Base-by-base conservation (phyloP, 2,888 invertebrate genomes). In the Anorthoa munda region DNA sequence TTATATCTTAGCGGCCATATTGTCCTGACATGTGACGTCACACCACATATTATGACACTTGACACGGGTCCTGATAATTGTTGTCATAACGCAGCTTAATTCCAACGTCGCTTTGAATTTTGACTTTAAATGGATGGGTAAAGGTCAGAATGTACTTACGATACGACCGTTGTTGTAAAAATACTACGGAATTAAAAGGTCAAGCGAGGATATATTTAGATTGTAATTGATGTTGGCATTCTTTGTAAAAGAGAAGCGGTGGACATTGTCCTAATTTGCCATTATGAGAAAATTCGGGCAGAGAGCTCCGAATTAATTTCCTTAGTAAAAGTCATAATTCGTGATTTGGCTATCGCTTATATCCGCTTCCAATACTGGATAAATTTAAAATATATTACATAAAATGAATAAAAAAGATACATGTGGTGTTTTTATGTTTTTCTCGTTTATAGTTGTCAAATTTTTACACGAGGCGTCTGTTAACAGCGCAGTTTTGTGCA, bases 31-130 rank as follows among this genome's bases (percentile, higher is more conserved):
- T 66, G 26, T 67, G 73, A 82, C 65, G 65, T 82, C 64, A 82
- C 15, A 59, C 45, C 46, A 39, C 66, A 67, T 21, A 60, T 60
- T 60, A 60, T 46, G 12, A 15, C 21, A 53, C 60, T 65, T 82
- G 83, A 81, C 65, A 71, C n/a, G 81, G 83, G 83, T 81, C 21
- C 17, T 59, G 60, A 71, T 71, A 68, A 73, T 82, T 79, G 63
- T 65, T 56, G 48, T 71, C 65, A 61, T 71, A 78, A 77, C 61
- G 21, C 58, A 51, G 17, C 63, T 77, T 81, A 78, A 78, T 64
- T 69, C 31, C 26, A 53, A 45, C 59, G 64, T 31, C 66, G 50
- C 18, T 70, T 70, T 79, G 66, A 73, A 73, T 67, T 72, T 78
- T 39, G 66, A 69, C 48, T 65, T 67, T 63, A 56, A 60, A 67